These are phyloP conservation scores for Brachystomella parvula DNA, from an alignment of 1,140 invertebrate species.

Conservation along the genomic window DNA sequence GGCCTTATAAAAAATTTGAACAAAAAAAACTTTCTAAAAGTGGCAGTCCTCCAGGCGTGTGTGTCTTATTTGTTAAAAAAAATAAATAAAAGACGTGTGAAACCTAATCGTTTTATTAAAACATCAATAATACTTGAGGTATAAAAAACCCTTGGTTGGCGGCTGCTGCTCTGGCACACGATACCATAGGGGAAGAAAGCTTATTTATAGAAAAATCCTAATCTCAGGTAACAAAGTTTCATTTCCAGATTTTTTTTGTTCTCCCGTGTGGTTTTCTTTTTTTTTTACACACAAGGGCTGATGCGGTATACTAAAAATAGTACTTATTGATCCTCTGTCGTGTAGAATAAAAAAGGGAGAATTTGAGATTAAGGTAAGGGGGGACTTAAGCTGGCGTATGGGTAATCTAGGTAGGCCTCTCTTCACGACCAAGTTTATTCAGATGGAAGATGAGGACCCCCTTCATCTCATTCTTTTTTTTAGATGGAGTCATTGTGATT, in stretches of 20 bases:
- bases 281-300: background rate
- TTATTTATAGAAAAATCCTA: background rate
- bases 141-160: constrained; percentile 1
- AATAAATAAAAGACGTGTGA: constrained; percentile 27
- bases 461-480: constrained; percentile 21
- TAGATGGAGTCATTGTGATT: background rate
- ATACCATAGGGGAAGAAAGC: background rate
- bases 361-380: background rate
- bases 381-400: background rate
- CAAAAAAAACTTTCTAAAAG: background rate
- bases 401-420: background rate
- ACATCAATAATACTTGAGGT: background rate
- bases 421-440: background rate
- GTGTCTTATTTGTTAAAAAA: constrained; percentile 14
- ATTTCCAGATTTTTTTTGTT: constrained; percentile 3
- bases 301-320: no score
- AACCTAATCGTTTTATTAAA: constrained; percentile 32
- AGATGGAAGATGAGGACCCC: constrained; percentile 17
- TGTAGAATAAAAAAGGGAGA: constrained; percentile 8
- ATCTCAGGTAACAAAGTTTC: constrained; percentile 28
- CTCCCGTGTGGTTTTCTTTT: background rate
- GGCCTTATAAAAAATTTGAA: background rate
- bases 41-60: background rate
- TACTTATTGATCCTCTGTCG: background rate
- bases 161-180: background rate